Percentiles rank a stretch among this genome's conserved stretches.
These are phyloP conservation scores for Coenobita brevimanus DNA, from an alignment of 1,140 invertebrate genomes.

Conservation along the genomic window DNA sequence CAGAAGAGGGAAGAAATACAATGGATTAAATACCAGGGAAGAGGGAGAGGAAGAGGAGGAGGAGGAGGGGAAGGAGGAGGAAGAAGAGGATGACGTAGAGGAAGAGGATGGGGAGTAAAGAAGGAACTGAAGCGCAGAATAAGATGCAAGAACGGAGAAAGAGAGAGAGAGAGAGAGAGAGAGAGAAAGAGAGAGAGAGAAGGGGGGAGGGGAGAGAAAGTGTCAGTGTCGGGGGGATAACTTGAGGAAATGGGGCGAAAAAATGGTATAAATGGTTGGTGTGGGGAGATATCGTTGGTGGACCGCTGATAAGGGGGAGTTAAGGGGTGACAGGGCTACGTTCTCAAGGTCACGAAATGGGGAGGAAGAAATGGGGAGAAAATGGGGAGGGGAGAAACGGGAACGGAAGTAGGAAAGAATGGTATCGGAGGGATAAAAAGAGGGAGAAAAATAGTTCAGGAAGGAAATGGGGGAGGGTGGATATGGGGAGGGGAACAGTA, in stretches of 20 bases:
- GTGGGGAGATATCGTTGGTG: not conserved
- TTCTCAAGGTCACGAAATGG: not conserved
- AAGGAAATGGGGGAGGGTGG: not conserved
- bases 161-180: not conserved
- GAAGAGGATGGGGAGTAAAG: too few relatives aligned
- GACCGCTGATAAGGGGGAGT: not conserved
- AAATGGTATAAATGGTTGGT: constrained; percentile 21
- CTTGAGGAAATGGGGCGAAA: constrained; percentile 37
- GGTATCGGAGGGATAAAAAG: too few relatives aligned
- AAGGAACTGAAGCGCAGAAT: too few relatives aligned
- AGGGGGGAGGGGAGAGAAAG: not conserved
- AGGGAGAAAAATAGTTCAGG: not conserved
- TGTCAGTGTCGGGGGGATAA: constrained; percentile 2
- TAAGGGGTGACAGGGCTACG: not conserved
- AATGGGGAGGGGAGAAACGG: not conserved
- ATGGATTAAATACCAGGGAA: too few relatives aligned
- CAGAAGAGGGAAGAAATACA: too few relatives aligned
- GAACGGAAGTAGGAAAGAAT: too few relatives aligned
- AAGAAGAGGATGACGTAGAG: too few relatives aligned
- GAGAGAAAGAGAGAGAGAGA: not conserved
- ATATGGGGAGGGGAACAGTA: too few relatives aligned
- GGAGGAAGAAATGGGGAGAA: not conserved
- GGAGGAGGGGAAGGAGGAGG: too few relatives aligned
- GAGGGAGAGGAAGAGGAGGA: too few relatives aligned
- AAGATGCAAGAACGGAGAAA: too few relatives aligned